These are phyloP conservation scores for Euspilapteryx auroguttella DNA, from an alignment of 2,888 invertebrate species.

Conservation along the genomic window DNA sequence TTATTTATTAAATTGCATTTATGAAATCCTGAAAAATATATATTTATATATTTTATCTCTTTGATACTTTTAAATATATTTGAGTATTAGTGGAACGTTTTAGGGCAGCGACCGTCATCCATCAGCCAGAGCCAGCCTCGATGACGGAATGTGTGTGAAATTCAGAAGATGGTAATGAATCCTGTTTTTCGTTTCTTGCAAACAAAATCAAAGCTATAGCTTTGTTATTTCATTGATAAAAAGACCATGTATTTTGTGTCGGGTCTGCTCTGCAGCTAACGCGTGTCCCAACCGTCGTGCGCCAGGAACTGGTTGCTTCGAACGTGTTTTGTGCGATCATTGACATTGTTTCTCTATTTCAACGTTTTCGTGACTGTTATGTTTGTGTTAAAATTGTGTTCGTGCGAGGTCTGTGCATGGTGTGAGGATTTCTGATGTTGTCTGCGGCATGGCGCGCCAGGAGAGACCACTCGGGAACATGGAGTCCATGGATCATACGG, in stretches of 20 bases:
- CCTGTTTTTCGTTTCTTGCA: conserved; percentile 33
- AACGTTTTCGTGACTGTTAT: conserved; percentile 36
- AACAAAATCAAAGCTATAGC: conserved; percentile 21
- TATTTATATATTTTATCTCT: too few relatives aligned
- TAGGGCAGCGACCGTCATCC: conserved; percentile 56
- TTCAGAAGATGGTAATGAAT: conserved; percentile 54
- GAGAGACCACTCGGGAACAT: conserved; percentile 60
- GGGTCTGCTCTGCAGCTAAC: too few relatives aligned
- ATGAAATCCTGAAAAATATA: too few relatives aligned
- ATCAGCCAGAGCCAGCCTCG: too few relatives aligned
- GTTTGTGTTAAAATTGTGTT: conserved; percentile 35
- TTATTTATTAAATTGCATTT: too few relatives aligned
- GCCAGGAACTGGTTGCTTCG: too few relatives aligned
- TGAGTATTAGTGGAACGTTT: too few relatives aligned
- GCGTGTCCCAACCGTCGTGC: too few relatives aligned
- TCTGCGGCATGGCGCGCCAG: conserved; percentile 48
- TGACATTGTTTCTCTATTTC: conserved; percentile 43
- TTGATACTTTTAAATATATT: too few relatives aligned
- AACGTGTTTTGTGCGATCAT: conserved; percentile 43
- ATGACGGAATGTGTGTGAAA: conserved; percentile 59
- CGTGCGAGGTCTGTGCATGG: conserved; percentile 31
- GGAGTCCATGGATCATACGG: conserved; percentile 65
- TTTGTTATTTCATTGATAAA: conserved; percentile 17
- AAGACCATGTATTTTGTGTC: conserved; percentile 16
- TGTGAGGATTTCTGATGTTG: conserved; percentile 54